Base-by-base conservation (phyloP, 2,113 vertebrate species). In the Corythaixoides concolor region DNA sequence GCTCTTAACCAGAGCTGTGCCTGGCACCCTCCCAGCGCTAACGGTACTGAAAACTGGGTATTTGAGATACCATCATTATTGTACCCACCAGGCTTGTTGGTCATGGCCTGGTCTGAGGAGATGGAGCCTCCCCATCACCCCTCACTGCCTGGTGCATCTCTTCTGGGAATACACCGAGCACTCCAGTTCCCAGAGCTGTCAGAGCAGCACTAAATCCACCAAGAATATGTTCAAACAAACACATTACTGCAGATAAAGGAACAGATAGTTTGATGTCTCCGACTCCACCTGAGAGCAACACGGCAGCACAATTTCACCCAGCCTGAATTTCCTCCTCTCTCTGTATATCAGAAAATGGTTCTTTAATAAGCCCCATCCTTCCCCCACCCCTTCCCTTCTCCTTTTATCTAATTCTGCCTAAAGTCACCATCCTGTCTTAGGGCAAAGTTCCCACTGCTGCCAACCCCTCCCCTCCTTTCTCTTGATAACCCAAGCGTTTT, bases 371-470 rank as follows among this genome's bases (percentile, higher is more conserved):
- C 7, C 39, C 27, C 69, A 60, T 70, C 81, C 55, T 77, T 85
- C 62, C 41, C 23, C 83, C 6, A 2, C 67, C 30, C 73, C 33
- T 70, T 9, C 50, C 37, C 64, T 68, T 53, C 55, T 62, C 49
- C 83, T 89, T 90, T 83, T 68, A 73, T 88, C 95, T 90, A 4
- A 2, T 39, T 62, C 82, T 77, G 62, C 88, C 67, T 33, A 7
- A 43, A 93, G 43, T 84, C 84, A 52, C 88, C 74, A 24, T 53
- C 56, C 84, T 95, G 80, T 80, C 70, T 35, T 64, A 9, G 86
- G 90, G 56, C 79, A 85, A 67, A 35, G 63, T 90, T 97, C 95
- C 82, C 89, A 7, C 68, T 39, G 8, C 63, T 93, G 75, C 72
- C 77, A 74, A 12, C 23, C 76, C 64, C 76, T 91, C 92, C 66